phyloP scores from a whole-genome alignment of 2,797 vertebrate species.

The Pempheris klunzingeri region DNA sequence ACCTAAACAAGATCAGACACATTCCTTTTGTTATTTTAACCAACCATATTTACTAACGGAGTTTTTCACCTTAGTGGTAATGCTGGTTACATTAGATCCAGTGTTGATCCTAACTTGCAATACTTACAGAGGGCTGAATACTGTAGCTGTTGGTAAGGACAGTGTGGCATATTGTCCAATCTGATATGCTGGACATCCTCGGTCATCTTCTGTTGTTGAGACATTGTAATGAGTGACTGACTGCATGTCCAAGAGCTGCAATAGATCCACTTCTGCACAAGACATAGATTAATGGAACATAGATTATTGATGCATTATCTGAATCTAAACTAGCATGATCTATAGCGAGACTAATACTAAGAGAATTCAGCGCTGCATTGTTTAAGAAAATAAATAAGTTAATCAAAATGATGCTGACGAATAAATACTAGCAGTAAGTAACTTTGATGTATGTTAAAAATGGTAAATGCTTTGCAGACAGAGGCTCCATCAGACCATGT shows the following conservation, averaged over 20 bases:
- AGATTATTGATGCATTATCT: background rate
- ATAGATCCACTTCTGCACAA: conserved; percentile 45
- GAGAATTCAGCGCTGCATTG: background rate
- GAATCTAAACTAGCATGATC: background rate
- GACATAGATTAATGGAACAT: background rate
- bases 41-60: too few relatives aligned
- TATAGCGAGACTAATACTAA: background rate
- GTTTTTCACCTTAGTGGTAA: too few relatives aligned
- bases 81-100: background rate
- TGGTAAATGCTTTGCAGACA: too few relatives aligned
- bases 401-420: background rate
- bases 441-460: background rate
- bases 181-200: conserved; percentile 40
- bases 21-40: too few relatives aligned
- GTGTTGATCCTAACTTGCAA: background rate
- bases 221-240: conserved; percentile 45
- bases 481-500: too few relatives aligned
- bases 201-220: conserved; percentile 34
- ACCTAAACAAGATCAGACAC: too few relatives aligned
- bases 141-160: conserved; percentile 24
- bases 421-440: background rate
- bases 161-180: conserved; percentile 51
- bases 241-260: conserved; percentile 45
- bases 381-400: background rate
- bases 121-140: conserved; percentile 40